A percentile compares a stretch with the other conserved stretches of the same genome.
Conservation (phyloP, 2,797 vertebrate species). For the Varecia variegata region DNA sequence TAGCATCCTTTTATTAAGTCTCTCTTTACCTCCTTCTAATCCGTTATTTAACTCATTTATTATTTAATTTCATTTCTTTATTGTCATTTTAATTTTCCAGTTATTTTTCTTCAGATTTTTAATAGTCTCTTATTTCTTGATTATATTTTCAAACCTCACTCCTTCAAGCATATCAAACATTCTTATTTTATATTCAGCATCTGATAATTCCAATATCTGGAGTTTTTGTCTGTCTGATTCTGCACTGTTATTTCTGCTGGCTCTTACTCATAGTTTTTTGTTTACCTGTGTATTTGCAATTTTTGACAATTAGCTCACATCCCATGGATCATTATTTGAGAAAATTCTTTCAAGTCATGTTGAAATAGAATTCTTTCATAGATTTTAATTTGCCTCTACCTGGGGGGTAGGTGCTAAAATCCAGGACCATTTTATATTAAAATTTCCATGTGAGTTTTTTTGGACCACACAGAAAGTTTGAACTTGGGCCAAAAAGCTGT, state of each 20-base stretch:
- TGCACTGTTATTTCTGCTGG: background rate
- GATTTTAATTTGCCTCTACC: slow-evolving; percentile 7
- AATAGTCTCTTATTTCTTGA: background rate
- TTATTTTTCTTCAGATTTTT: slow-evolving; percentile 23
- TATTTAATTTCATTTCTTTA: slow-evolving; percentile 14
- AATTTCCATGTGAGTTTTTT: slow-evolving; percentile 3
- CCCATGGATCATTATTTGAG: background rate
- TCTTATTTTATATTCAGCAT: background rate
- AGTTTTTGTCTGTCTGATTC: background rate
- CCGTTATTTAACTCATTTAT: background rate
- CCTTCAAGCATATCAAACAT: background rate
- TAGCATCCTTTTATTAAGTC: background rate
- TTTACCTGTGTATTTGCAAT: background rate
- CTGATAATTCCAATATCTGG: background rate
- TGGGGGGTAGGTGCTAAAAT: background rate
- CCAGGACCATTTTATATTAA: background rate
- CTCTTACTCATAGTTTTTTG: background rate
- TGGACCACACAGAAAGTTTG: slow-evolving; percentile 20
- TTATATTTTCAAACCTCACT: slow-evolving; percentile 13
- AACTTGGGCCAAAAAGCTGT: background rate
- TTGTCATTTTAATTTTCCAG: slow-evolving; percentile 36
- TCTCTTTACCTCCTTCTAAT: background rate
- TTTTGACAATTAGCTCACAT: background rate
- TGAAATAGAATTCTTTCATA: background rate
- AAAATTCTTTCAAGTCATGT: background rate